These are phyloP conservation scores for Kryptolebias marmoratus DNA, from an alignment of 2,113 vertebrate species.

Conservation along the genomic window DNA sequence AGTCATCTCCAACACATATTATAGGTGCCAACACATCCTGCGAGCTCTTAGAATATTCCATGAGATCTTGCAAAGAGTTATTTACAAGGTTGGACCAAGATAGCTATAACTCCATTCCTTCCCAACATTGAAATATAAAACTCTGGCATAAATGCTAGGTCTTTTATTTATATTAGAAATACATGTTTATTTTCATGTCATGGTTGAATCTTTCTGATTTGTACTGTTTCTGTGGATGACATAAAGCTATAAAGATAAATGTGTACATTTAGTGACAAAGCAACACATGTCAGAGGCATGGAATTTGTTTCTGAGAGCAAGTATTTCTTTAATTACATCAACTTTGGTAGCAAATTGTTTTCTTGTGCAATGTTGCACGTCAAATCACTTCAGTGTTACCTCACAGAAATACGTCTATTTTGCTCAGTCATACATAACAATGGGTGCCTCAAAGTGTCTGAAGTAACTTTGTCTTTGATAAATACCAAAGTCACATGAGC, in stretches of 20 bases:
- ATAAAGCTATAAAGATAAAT: not conserved
- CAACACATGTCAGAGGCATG: not conserved
- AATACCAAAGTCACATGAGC: constrained; percentile 26
- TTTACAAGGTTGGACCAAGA: too few species aligned
- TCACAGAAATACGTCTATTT: not conserved
- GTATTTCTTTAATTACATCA: constrained; percentile 4
- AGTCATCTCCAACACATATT: too few species aligned
- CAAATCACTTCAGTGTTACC: constrained; percentile 29
- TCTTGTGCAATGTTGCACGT: not conserved
- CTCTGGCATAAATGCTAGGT: not conserved
- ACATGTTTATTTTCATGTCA: constrained; percentile 33
- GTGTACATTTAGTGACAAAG: constrained; percentile 23
- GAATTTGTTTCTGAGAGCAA: not conserved
- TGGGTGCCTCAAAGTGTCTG: constrained; percentile 19
- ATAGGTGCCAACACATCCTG: too few species aligned
- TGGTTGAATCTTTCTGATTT: constrained; percentile 50
- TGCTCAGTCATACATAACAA: constrained; percentile 6
- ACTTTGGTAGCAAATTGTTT: not conserved
- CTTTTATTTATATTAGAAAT: not conserved
- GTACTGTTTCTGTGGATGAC: constrained; percentile 18
- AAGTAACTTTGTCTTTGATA: constrained; percentile 42
- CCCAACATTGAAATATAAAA: too few species aligned
- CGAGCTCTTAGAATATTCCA: too few species aligned
- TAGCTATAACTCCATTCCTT: too few species aligned
- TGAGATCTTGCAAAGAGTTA: too few species aligned